Percentiles rank a stretch among this genome's conserved stretches.
Conservation (phyloP, 1,140 invertebrate genomes). For the Dendroctonus ponderosae region DNA sequence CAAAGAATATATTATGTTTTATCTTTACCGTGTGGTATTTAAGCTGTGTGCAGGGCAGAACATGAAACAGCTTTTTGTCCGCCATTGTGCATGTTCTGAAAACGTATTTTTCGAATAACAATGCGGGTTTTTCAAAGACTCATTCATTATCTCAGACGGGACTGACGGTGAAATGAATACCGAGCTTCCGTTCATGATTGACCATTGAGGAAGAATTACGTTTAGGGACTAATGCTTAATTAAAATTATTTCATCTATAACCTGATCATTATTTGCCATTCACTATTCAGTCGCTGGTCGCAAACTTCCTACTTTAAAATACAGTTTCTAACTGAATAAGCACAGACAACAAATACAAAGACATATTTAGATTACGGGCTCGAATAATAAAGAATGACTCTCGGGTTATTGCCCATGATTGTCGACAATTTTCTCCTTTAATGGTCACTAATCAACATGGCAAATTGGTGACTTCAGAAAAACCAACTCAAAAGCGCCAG, state of each 20-base stretch:
- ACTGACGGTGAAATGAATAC: no score
- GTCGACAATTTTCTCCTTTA: slow-evolving; percentile 9
- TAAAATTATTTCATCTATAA: no score
- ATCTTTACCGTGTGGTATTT: slow-evolving; percentile 16
- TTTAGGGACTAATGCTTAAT: no score
- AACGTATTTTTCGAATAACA: slow-evolving; percentile 6
- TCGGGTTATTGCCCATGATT: slow-evolving; percentile 1
- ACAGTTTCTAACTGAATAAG: no score
- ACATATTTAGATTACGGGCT: not conserved
- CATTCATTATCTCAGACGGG: no score
- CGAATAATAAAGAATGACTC: not conserved
- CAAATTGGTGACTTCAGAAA: slow-evolving; percentile 1
- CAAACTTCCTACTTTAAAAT: no score
- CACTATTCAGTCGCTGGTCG: no score
- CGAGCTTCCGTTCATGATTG: no score
- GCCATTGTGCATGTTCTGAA: not conserved
- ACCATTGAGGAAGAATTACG: no score
- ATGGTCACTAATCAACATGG: slow-evolving; percentile 8
- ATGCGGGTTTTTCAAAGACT: slow-evolving; percentile 1
- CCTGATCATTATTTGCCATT: no score
- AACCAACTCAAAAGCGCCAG: slow-evolving; percentile 4
- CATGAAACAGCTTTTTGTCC: not conserved
- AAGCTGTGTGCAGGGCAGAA: slow-evolving; percentile 1
- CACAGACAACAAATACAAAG: not conserved
- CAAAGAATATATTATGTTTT: slow-evolving; percentile 21